Percentiles rank a stretch among this genome's conserved stretches.
Evolutionary conservation across 2,888 invertebrate species (phyloP).

Genomic region (Apamea crenata): DNA sequence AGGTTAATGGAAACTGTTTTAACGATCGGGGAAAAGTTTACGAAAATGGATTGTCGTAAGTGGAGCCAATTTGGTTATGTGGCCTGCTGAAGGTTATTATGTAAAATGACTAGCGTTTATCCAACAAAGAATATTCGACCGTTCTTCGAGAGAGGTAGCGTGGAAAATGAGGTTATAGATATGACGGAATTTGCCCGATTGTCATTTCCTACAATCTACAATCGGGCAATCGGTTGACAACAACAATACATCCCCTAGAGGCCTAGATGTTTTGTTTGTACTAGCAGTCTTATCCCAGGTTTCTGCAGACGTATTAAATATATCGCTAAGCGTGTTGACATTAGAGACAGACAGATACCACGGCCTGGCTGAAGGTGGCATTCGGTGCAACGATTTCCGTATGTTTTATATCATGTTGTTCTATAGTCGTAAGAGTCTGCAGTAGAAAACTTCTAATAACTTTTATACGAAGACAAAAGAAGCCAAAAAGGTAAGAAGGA

Average conservation of each 20-base stretch:
- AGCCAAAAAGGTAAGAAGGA: neutral
- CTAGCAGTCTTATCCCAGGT: neutral
- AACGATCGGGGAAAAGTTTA: slow-evolving; percentile 60
- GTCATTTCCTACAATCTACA: neutral
- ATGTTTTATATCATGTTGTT: neutral
- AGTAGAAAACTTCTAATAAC: neutral
- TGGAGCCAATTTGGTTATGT: slow-evolving; percentile 52
- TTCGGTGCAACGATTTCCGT: neutral
- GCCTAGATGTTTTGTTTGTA: neutral
- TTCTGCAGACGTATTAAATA: neutral
- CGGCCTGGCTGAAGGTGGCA: neutral
- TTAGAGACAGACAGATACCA: neutral
- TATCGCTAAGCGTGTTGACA: neutral
- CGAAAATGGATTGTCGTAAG: slow-evolving; percentile 53
- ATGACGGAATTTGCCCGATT: neutral
- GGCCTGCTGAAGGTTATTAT: slow-evolving; percentile 33
- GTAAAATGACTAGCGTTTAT: slow-evolving; percentile 27
- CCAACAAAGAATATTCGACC: neutral
- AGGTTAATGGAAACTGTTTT: slow-evolving; percentile 59
- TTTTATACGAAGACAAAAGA: neutral
- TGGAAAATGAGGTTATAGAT: neutral
- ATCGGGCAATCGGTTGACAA: neutral
- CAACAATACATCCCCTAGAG: neutral
- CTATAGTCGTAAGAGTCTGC: neutral
- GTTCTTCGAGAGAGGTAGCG: neutral